A percentile compares a stretch with the other conserved stretches of the same genome.
phyloP scores from a whole-genome alignment of 1,140 invertebrate genomes.

The Hestina assimilis region DNA sequence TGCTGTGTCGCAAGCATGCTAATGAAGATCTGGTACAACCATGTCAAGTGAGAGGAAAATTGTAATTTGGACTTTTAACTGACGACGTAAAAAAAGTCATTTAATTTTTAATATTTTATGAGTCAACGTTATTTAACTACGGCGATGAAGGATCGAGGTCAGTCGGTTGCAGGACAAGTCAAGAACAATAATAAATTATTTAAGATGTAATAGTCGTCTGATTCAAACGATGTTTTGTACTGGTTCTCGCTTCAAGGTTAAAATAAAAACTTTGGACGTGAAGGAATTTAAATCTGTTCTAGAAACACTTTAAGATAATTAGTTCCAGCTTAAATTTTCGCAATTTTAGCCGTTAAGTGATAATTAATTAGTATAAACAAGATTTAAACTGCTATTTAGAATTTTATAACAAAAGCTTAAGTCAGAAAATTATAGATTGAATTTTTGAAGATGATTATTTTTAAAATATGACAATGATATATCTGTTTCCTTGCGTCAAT shows the following conservation, averaged over 20 bases:
- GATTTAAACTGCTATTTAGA: too few relatives aligned
- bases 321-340: background rate
- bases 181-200: slow-evolving; percentile 23
- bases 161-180: slow-evolving; percentile 5
- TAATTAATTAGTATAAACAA: background rate
- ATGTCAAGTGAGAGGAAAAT: slow-evolving; percentile 28
- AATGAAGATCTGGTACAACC: slow-evolving; percentile 9
- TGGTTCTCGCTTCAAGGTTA: slow-evolving; percentile 16
- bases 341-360: background rate
- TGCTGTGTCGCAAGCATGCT: slow-evolving; percentile 9
- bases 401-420: too few relatives aligned
- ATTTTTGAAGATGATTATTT: too few relatives aligned
- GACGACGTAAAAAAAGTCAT: slow-evolving; percentile 7
- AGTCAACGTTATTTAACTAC: slow-evolving; percentile 14
- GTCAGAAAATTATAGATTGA: too few relatives aligned
- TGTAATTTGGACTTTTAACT: slow-evolving; percentile 17
- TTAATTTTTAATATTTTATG: slow-evolving; percentile 10
- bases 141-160: slow-evolving; percentile 11
- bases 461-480: too few relatives aligned
- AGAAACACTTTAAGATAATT: background rate
- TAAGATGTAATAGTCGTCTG: slow-evolving; percentile 12
- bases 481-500: too few relatives aligned
- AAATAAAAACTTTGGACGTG: slow-evolving; percentile 10
- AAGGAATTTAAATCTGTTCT: slow-evolving; percentile 8
- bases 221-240: slow-evolving; percentile 9